A percentile compares a stretch with the other conserved stretches of the same genome.
Conservation (phyloP, 64 coral and sea anemone genomes). For the Montipora cactus region DNA sequence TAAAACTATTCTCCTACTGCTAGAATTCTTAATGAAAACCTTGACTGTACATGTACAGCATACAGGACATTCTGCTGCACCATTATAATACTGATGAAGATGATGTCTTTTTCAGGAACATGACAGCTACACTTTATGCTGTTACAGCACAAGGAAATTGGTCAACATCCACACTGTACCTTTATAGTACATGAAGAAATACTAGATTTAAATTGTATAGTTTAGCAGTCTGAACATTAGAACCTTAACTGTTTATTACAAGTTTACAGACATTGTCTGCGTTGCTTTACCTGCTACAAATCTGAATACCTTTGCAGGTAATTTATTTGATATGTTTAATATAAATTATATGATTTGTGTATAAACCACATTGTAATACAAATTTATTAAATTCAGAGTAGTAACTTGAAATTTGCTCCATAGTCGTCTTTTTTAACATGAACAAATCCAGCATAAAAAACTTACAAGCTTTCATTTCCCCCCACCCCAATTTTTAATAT, state of each 20-base stretch:
- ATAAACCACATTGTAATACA: too few species aligned
- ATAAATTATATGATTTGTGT: too few species aligned
- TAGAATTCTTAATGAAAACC: too few species aligned
- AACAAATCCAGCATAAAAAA: too few species aligned
- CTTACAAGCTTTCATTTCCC: not conserved
- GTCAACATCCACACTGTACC: not conserved
- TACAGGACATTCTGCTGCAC: not conserved
- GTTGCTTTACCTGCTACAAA: not conserved
- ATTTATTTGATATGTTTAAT: not conserved
- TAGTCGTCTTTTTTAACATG: too few species aligned
- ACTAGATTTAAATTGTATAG: not conserved
- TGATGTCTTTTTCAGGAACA: not conserved
- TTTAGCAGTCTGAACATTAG: not conserved
- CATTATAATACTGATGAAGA: not conserved
- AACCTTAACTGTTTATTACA: not conserved
- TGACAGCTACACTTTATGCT: not conserved
- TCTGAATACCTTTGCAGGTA: not conserved
- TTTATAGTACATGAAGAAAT: not conserved
- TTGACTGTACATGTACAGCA: not conserved
- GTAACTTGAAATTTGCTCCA: too few species aligned
- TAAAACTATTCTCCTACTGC: too few species aligned
- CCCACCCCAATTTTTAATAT: too few species aligned
- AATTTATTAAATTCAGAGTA: too few species aligned
- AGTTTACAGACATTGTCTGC: not conserved
- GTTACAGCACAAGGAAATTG: not conserved